Conservation (phyloP, 2,888 invertebrate genomes). For the Branchipolynoe longqiensis region DNA sequence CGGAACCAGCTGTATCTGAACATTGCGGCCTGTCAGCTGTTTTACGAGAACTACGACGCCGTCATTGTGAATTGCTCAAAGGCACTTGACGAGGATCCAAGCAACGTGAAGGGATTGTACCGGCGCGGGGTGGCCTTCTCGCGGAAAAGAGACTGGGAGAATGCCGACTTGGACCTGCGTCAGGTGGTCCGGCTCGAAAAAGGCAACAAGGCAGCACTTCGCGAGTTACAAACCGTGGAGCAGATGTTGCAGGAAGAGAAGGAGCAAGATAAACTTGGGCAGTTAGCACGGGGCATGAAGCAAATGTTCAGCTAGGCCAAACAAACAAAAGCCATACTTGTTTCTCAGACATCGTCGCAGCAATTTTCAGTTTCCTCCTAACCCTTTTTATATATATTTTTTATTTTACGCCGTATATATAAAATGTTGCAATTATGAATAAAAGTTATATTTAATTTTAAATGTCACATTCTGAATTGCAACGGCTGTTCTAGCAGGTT, state of each 20-base stretch:
- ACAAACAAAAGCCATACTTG: not conserved
- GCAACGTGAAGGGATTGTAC: constrained; percentile 84
- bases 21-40: constrained; percentile 90
- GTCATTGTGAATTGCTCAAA: constrained; percentile 86
- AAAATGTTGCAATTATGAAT: no score
- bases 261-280: constrained; percentile 33
- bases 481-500: no score
- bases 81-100: constrained; percentile 81
- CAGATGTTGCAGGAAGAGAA: constrained; percentile 6
- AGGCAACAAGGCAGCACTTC: constrained; percentile 85
- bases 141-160: constrained; percentile 76
- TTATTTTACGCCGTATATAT: no score
- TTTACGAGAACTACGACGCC: constrained; percentile 86
- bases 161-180: constrained; percentile 84
- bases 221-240: constrained; percentile 85
- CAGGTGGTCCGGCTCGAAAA: constrained; percentile 87
- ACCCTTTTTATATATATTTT: no score
- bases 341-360: no score
- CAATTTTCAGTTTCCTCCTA: no score
- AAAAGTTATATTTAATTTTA: no score
- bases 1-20: constrained; percentile 87
- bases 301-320: constrained; percentile 38
- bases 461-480: no score
- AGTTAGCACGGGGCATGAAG: constrained; percentile 21
- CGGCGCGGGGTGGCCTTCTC: constrained; percentile 83